Evolutionary conservation across 2,113 vertebrate species (phyloP).

Genomic region (Seriola quinqueradiata): DNA sequence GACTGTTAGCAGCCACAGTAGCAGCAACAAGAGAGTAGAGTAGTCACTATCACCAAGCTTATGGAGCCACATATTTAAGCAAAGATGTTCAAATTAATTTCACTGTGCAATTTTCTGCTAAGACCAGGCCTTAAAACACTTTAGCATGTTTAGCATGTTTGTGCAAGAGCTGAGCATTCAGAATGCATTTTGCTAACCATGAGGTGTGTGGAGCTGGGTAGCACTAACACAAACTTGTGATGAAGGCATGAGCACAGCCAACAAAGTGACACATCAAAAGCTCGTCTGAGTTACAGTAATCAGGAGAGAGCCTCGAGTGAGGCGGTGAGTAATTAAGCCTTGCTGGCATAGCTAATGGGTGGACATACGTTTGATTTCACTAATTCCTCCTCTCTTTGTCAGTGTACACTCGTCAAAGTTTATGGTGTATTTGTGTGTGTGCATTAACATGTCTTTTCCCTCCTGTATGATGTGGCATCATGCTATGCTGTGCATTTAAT

Average conservation of each 20-base stretch:
- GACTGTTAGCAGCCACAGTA: no score
- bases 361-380: constrained; percentile 60
- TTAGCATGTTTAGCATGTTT: neutral
- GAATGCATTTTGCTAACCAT: neutral
- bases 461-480: neutral
- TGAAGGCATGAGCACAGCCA: constrained; percentile 17
- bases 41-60: no score
- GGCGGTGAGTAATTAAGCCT: constrained; percentile 73
- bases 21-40: no score
- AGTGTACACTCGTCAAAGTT: constrained; percentile 50
- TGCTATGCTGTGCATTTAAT: neutral
- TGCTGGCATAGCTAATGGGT: constrained; percentile 48
- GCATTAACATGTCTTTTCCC: neutral
- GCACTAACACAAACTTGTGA: constrained; percentile 11
- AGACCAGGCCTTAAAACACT: neutral
- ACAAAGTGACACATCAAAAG: constrained; percentile 69
- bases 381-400: constrained; percentile 58
- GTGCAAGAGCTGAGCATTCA: neutral
- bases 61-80: no score
- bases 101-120: neutral
- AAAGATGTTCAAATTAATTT: neutral
- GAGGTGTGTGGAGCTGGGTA: constrained; percentile 8
- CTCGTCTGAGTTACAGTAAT: constrained; percentile 65
- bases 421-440: constrained; percentile 5
- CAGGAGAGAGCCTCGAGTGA: constrained; percentile 45